Conservation (phyloP, 2,888 invertebrate genomes). For the Mactromeris polynyma region DNA sequence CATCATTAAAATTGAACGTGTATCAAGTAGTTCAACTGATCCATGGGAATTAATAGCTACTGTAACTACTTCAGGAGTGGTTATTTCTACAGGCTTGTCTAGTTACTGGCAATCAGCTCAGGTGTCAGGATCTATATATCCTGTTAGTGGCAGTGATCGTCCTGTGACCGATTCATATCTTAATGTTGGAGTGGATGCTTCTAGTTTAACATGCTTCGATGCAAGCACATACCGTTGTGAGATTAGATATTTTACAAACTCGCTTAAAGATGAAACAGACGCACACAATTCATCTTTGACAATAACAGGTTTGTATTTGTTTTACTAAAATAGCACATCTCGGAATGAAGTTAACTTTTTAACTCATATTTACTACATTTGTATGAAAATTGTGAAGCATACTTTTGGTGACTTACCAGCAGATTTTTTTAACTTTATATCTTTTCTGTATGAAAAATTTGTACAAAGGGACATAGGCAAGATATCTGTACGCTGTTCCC, state of each 20-base stretch:
- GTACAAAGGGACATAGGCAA: too few species aligned
- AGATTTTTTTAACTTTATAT: too few species aligned
- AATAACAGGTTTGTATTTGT: background rate
- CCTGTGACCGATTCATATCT: background rate
- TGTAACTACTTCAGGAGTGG: background rate
- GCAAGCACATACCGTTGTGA: conserved; percentile 28
- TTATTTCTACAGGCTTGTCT: too few species aligned
- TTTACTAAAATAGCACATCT: too few species aligned
- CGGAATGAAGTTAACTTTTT: too few species aligned
- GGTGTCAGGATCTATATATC: background rate
- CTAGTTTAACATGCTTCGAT: conserved; percentile 9
- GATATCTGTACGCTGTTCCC: too few species aligned
- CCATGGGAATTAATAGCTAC: background rate
- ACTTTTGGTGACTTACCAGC: too few species aligned
- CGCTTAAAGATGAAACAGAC: background rate
- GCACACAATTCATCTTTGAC: background rate
- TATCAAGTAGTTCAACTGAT: background rate
- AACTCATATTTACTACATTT: too few species aligned
- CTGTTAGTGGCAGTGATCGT: too few species aligned
- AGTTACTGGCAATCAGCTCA: too few species aligned
- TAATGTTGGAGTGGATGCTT: background rate
- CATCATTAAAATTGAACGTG: background rate
- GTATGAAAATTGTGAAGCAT: too few species aligned
- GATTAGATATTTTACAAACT: background rate
- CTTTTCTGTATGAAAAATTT: too few species aligned